phyloP scores from a whole-genome alignment of 2,113 vertebrate genomes.

The Puntigrus tetrazona region DNA sequence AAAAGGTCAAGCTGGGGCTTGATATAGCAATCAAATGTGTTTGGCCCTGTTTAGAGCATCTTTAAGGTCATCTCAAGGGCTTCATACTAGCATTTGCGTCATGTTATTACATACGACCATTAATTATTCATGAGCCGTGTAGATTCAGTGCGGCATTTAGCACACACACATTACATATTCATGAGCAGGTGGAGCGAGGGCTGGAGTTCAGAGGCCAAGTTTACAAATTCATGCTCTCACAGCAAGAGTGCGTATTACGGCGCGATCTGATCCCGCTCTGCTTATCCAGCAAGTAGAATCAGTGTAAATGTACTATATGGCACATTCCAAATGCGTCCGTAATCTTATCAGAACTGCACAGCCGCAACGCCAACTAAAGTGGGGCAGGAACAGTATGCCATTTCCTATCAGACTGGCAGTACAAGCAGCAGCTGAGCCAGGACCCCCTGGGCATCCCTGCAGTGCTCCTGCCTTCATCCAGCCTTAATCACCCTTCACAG shows the following conservation, averaged over 20 bases:
- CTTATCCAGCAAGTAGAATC: neutral
- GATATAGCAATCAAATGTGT: conserved; percentile 3
- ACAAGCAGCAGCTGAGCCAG: conserved; percentile 40
- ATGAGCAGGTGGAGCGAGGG: conserved; percentile 2
- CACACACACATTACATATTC: conserved; percentile 2
- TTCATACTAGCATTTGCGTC: neutral
- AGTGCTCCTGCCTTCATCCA: conserved; percentile 31
- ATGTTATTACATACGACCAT: conserved; percentile 17
- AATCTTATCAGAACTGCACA: conserved; percentile 5
- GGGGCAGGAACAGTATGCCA: neutral
- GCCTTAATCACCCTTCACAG: conserved; percentile 45
- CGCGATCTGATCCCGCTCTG: neutral
- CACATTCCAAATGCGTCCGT: neutral
- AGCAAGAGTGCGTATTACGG: neutral
- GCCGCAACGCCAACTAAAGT: neutral
- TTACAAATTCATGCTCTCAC: neutral
- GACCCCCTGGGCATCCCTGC: conserved; percentile 44
- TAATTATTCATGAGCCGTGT: conserved; percentile 25
- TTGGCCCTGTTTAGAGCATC: neutral
- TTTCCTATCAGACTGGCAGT: conserved; percentile 1
- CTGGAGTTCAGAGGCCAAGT: conserved; percentile 3
- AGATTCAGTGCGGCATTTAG: conserved; percentile 19
- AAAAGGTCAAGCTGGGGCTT: neutral
- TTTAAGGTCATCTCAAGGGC: conserved; percentile 1
- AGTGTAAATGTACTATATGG: neutral